Evolutionary conservation across 1,140 invertebrate genomes (phyloP).

Genomic region (Lethrus apterus): DNA sequence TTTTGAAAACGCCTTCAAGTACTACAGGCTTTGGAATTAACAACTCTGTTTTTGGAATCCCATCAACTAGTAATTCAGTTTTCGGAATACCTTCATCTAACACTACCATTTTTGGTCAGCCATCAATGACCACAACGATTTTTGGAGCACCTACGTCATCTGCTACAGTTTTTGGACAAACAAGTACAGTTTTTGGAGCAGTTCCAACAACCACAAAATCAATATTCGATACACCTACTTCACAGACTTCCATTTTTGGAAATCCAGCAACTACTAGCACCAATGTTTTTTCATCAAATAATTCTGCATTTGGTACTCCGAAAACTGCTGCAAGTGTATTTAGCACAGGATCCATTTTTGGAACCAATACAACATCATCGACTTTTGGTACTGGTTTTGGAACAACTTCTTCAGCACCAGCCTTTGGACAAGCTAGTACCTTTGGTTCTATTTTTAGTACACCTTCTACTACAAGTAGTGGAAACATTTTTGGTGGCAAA

Average conservation of each 20-base stretch:
- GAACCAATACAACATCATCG: constrained; percentile 9
- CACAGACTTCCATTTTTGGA: constrained; percentile 1
- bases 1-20: neutral
- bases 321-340: constrained; percentile 19
- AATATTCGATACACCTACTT: neutral
- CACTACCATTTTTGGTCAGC: constrained; percentile 2
- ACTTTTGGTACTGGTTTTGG: constrained; percentile 6
- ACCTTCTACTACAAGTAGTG: constrained; percentile 9
- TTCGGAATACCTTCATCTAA: constrained; percentile 23
- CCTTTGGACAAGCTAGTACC: constrained; percentile 9
- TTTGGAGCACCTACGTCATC: constrained; percentile 19
- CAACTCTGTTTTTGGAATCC: neutral
- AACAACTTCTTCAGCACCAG: constrained; percentile 6
- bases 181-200: constrained; percentile 6
- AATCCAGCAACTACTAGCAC: neutral
- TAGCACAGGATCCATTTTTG: constrained; percentile 3
- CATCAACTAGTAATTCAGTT: constrained; percentile 15
- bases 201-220: neutral
- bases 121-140: constrained; percentile 9
- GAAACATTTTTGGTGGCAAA: constrained; percentile 17
- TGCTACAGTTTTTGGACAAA: constrained; percentile 1
- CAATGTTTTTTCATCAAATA: constrained; percentile 1
- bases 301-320: constrained; percentile 14
- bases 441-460: constrained; percentile 21
- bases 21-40: neutral